These are phyloP conservation scores for Pelodiscus sinensis DNA, from an alignment of 2,113 vertebrate genomes.

Conservation along the genomic window DNA sequence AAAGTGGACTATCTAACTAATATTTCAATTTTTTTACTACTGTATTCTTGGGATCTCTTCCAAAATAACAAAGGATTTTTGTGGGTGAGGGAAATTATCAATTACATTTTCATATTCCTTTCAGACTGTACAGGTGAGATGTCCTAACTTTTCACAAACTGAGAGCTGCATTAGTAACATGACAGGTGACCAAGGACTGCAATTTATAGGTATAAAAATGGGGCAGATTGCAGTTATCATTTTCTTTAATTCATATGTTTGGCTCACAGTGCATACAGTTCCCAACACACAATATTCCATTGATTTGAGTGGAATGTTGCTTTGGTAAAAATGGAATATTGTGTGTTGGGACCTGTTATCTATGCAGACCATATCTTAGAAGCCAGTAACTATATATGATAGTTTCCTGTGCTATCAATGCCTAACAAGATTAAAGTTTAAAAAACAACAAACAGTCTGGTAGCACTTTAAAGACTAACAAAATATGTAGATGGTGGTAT, in stretches of 20 bases:
- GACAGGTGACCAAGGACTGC: not conserved
- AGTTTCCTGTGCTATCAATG: not conserved
- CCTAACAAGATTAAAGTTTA: not conserved
- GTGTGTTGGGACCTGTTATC: not conserved
- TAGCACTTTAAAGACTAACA: too few relatives aligned
- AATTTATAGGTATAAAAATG: not conserved
- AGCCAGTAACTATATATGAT: not conserved
- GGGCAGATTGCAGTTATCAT: not conserved
- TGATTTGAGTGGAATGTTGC: not conserved
- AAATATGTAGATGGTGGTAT: too few relatives aligned
- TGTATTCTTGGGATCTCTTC: not conserved
- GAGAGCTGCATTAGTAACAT: not conserved
- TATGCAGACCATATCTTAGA: not conserved
- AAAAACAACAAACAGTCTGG: too few relatives aligned
- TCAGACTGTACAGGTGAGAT: not conserved
- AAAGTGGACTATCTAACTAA: not conserved
- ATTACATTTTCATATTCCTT: not conserved
- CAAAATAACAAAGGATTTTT: not conserved
- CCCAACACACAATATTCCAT: not conserved
- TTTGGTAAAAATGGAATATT: not conserved
- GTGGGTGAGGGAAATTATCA: not conserved
- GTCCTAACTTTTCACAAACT: slow-evolving; percentile 14
- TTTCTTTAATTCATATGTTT: not conserved
- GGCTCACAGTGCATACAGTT: not conserved
- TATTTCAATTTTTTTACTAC: slow-evolving; percentile 18